Evolutionary conservation across 2,797 vertebrate genomes (phyloP).

Genomic region (Erpetoichthys calabaricus): DNA sequence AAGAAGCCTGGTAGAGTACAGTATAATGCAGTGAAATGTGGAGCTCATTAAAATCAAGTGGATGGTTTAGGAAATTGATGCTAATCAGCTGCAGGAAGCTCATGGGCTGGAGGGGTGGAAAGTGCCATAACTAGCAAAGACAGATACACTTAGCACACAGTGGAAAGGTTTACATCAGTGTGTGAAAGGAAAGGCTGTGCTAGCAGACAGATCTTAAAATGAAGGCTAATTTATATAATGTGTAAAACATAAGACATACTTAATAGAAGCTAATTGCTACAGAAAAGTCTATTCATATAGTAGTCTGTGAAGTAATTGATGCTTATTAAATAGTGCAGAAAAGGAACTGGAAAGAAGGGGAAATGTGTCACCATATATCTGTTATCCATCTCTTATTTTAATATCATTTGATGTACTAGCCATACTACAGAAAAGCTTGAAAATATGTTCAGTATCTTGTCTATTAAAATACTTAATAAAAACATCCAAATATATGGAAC

Average conservation of each 20-base stretch:
- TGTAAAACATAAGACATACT: neutral
- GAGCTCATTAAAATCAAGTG: constrained; percentile 29
- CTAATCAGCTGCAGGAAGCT: constrained; percentile 38
- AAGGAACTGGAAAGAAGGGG: neutral
- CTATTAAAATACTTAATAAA: too few relatives aligned
- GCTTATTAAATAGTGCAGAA: too few relatives aligned
- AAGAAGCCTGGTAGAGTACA: neutral
- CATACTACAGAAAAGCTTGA: too few relatives aligned
- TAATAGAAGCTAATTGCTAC: neutral
- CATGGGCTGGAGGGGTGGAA: constrained; percentile 19
- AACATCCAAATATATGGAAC: too few relatives aligned
- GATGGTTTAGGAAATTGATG: constrained; percentile 30
- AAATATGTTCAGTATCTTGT: too few relatives aligned
- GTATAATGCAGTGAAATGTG: constrained; percentile 16
- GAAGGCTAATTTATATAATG: neutral
- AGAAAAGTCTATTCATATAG: too few relatives aligned
- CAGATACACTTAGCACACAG: constrained; percentile 1
- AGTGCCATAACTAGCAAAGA: constrained; percentile 12
- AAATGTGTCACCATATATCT: neutral
- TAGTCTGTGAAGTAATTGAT: too few relatives aligned
- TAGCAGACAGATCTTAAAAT: neutral
- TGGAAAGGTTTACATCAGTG: neutral
- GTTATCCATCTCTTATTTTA: too few relatives aligned
- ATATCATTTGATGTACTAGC: too few relatives aligned
- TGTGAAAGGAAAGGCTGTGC: neutral